A percentile compares a stretch with the other conserved stretches of the same genome.
These are phyloP conservation scores for Allophyes oxyacanthae DNA, from an alignment of 2,888 invertebrate genomes.

Conservation along the genomic window DNA sequence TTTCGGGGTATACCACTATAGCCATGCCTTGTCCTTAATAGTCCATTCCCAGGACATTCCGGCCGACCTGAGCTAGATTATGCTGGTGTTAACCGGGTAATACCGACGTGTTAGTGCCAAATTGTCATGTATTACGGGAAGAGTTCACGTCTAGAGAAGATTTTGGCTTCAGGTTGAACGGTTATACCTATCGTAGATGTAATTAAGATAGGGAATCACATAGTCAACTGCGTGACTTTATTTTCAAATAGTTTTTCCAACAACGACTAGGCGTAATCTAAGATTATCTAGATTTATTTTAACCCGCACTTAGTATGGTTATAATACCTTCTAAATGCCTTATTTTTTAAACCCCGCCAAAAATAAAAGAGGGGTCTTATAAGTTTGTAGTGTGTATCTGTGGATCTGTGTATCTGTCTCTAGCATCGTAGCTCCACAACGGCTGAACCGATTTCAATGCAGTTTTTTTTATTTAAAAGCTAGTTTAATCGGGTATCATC, in stretches of 20 bases:
- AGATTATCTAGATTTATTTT: conserved; percentile 7
- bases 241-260: conserved; percentile 17
- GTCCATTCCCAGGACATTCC: conserved; percentile 66
- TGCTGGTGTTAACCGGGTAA: conserved; percentile 21
- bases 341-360: no score
- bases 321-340: no score
- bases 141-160: conserved; percentile 25
- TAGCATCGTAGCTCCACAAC: no score
- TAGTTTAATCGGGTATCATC: no score
- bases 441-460: no score
- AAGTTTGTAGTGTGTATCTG: no score
- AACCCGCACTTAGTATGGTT: conserved; percentile 1
- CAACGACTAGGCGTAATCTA: no score
- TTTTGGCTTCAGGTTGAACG: conserved; percentile 22
- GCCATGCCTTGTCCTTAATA: conserved; percentile 63
- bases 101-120: conserved; percentile 21
- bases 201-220: conserved; percentile 20
- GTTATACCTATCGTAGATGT: conserved; percentile 5
- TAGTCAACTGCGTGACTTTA: conserved; percentile 22
- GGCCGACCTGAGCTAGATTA: conserved; percentile 47
- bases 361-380: no score
- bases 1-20: conserved; percentile 53
- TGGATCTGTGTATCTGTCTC: no score
- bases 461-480: no score
- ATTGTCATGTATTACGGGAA: conserved; percentile 24